These are phyloP conservation scores for Grammomys dolichurus DNA, from an alignment of 2,113 vertebrate genomes.

Conservation along the genomic window DNA sequence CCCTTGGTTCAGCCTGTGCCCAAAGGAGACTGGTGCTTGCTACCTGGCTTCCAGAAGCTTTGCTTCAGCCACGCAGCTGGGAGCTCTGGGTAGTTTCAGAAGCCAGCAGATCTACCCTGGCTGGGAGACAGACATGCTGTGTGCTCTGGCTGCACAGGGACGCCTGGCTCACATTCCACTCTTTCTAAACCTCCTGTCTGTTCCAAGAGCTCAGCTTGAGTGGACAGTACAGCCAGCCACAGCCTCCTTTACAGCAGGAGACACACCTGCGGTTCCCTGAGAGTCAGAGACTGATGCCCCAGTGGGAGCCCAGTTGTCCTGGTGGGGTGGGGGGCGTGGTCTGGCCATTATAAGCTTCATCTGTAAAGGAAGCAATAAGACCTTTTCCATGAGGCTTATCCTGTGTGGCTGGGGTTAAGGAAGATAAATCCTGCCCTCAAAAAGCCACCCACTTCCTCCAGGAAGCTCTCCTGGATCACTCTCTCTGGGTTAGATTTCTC, in stretches of 20 bases:
- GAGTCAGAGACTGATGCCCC: not conserved
- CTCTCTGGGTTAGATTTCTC: slow-evolving; percentile 9
- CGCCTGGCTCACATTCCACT: not conserved
- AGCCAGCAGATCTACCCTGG: not conserved
- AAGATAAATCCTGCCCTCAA: not conserved
- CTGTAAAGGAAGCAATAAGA: not conserved
- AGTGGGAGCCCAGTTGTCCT: not conserved
- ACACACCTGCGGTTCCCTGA: not conserved
- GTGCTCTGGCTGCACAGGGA: not conserved
- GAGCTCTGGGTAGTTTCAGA: not conserved
- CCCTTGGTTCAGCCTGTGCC: not conserved
- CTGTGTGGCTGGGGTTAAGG: not conserved
- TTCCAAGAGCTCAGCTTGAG: not conserved
- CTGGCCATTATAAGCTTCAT: not conserved
- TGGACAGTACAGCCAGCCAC: not conserved
- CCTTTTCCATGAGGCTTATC: not conserved
- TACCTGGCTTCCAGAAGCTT: not conserved
- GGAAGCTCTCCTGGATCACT: slow-evolving; percentile 34
- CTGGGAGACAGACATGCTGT: not conserved
- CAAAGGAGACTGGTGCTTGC: not conserved
- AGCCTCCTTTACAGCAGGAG: not conserved
- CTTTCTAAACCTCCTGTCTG: not conserved
- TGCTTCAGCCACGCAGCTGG: no score
- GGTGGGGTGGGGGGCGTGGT: not conserved
- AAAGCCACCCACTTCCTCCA: not conserved